Percentiles rank a stretch among this genome's conserved stretches.
Conservation (phyloP, 2,797 vertebrate species). For the Meriones psammophilus region DNA sequence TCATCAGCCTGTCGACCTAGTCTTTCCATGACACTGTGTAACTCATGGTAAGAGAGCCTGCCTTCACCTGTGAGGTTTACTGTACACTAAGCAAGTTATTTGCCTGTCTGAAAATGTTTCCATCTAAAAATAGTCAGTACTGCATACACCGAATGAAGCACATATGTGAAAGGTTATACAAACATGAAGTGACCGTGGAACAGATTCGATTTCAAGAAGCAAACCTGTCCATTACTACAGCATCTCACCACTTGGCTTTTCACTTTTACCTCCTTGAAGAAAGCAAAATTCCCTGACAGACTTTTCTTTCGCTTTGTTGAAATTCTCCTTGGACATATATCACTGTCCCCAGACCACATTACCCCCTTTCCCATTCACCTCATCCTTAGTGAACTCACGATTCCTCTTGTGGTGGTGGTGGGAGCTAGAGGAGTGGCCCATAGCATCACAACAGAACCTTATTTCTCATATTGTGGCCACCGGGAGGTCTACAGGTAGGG, state of each 20-base stretch:
- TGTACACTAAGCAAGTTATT: neutral
- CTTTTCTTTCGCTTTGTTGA: neutral
- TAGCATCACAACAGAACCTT: neutral
- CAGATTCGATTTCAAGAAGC: neutral
- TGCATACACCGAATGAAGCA: neutral
- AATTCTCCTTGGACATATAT: neutral
- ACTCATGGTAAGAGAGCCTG: neutral
- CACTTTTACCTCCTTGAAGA: neutral
- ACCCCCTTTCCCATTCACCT: neutral
- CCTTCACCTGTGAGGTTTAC: neutral
- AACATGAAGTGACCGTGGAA: neutral
- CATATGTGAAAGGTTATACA: neutral
- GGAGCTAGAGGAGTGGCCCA: too few species aligned
- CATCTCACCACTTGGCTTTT: neutral
- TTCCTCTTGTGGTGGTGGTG: too few species aligned
- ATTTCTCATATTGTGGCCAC: neutral
- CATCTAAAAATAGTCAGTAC: neutral
- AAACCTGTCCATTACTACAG: neutral
- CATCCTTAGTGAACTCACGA: too few species aligned
- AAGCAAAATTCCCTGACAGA: neutral
- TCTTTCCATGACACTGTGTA: neutral
- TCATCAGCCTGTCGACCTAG: neutral
- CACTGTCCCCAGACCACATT: neutral
- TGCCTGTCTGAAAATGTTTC: neutral
- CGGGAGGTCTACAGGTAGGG: neutral